Evolutionary conservation across 1,140 invertebrate species (phyloP), one percentile per base, ranked within the genome.

Genomic region (Bombus vancouverensis): DNA sequence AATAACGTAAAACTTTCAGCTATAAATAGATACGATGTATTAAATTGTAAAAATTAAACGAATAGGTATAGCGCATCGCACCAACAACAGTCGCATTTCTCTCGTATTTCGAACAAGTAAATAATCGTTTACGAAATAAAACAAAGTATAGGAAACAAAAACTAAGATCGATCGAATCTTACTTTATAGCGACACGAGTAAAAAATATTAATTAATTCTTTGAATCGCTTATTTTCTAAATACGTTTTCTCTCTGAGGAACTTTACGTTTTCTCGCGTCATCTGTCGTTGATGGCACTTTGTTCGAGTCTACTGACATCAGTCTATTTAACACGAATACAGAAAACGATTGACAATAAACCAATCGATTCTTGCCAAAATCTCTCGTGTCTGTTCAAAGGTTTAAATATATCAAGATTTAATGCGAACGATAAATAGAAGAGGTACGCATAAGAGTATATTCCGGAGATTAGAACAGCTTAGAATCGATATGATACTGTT

Each of bases 221-320:
- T 42, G 47, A 72, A n/a, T 72, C 83, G 39, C 75, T 80, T 84
- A 79, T 10, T 62, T 25, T 59, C 82, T 84, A 84, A 9, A 68
- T 34, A 68, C 28, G 44, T 34, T 68, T 44, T 72, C 81, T 72
- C 22, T 73, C 53, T 37, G 32, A 85, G 83, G 83, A 85, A 85
- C 76, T 85, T 78, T 84, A 79, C 47, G 66, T 79, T 47, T 62
- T 77, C n/a, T 42, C 62, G 81, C 81, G 73, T 68, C 73, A 53
- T 77, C 59, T 79, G 59, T 84, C 76, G 62, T 79, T 77, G 76
- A 84, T 84, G 83, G 83, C 83, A 84, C 83, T 53, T 68, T 72
- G 18, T 42, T 84, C 76, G 66, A 79, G 83, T 84, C 65, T 79
- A 62, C 47, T 65, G 57, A 32, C 12, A 62, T 85, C 68, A 85